phyloP scores from a whole-genome alignment of 2,113 vertebrate species.

The Rhineura floridana region DNA sequence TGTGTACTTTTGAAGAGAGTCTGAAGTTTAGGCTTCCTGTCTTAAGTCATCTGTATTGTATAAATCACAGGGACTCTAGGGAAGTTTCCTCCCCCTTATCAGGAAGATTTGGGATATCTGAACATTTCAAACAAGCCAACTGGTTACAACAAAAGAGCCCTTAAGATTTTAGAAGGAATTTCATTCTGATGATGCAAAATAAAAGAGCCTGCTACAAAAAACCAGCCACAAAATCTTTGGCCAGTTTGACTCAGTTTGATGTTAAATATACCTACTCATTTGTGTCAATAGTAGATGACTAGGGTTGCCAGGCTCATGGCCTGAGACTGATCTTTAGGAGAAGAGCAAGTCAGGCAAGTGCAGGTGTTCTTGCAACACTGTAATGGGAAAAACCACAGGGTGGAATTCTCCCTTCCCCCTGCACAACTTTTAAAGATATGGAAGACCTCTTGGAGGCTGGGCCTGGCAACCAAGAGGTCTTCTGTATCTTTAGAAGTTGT shows the following conservation, averaged over 20 bases:
- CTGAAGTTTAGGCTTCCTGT: rapidly evolving
- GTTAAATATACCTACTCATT: neutral
- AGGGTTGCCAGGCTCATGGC: too few relatives aligned
- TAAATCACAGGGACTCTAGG: neutral
- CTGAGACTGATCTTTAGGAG: too few relatives aligned
- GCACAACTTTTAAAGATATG: too few relatives aligned
- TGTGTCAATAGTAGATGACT: neutral
- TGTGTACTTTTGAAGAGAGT: neutral
- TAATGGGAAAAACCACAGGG: too few relatives aligned
- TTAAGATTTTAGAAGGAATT: neutral
- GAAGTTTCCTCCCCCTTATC: rapidly evolving
- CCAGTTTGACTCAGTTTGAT: slow-evolving; percentile 35
- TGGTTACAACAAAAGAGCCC: neutral
- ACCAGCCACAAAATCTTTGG: slow-evolving; percentile 47
- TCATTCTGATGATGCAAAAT: neutral
- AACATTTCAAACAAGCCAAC: neutral
- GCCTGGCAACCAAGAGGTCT: too few relatives aligned
- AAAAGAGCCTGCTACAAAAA: slow-evolving; percentile 28
- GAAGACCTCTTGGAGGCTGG: too few relatives aligned
- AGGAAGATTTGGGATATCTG: neutral
- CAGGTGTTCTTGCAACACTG: too few relatives aligned
- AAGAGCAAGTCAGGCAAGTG: too few relatives aligned
- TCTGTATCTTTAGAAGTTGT: too few relatives aligned
- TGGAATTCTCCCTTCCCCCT: too few relatives aligned
- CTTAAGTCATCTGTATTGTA: rapidly evolving